A percentile compares a stretch with the other conserved stretches of the same genome.
Evolutionary conservation across 1,140 invertebrate species (phyloP).

Genomic region (Bombus soroeensis): DNA sequence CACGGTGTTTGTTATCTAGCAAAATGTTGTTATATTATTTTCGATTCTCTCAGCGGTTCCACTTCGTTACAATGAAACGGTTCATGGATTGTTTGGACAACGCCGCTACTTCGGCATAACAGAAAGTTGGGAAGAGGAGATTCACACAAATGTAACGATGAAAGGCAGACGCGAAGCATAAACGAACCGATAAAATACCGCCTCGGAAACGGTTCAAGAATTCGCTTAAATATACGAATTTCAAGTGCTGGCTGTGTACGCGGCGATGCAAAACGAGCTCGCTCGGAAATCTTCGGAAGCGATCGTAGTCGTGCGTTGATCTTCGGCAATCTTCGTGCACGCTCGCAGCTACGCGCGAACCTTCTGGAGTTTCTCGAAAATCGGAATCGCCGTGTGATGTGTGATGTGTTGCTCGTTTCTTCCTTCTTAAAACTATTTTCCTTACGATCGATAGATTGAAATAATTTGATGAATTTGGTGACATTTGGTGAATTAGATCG

Average conservation of each 20-base stretch:
- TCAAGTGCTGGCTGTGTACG: not conserved
- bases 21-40: not conserved
- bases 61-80: not conserved
- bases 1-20: not conserved
- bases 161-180: conserved; percentile 20
- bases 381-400: conserved; percentile 12
- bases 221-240: conserved; percentile 13
- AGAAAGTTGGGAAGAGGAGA: not conserved
- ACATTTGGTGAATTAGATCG: not conserved
- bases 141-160: not conserved
- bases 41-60: not conserved
- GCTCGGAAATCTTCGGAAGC: conserved; percentile 1
- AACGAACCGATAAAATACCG: conserved; percentile 2
- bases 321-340: not conserved
- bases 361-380: conserved; percentile 24
- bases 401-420: not conserved
- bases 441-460: too few relatives aligned
- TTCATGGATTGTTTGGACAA: conserved; percentile 8
- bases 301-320: not conserved
- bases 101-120: not conserved
- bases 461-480: too few relatives aligned
- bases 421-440: not conserved
- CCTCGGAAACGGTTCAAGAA: not conserved
- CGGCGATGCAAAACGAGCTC: too few relatives aligned
- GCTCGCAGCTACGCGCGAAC: conserved; percentile 15